Percentiles rank a stretch among this genome's conserved stretches.
phyloP scores from a whole-genome alignment of 2,797 vertebrate genomes.

The Falco biarmicus region DNA sequence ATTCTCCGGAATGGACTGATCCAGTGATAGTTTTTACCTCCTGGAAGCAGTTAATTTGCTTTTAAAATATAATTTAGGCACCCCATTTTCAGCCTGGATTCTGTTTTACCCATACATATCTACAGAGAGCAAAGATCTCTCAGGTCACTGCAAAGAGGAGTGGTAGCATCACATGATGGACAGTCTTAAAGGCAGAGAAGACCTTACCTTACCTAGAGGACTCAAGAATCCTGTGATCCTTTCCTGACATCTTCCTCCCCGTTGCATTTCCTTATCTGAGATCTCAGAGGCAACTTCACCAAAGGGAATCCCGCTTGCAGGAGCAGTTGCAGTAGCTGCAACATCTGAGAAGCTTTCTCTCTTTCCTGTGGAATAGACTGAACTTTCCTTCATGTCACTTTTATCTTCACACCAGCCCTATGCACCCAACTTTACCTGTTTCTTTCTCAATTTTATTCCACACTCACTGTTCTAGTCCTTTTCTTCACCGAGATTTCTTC shows the following conservation, averaged over 20 bases:
- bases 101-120: neutral
- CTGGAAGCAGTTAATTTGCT: neutral
- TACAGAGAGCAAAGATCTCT: neutral
- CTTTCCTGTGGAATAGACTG: neutral
- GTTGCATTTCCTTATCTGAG: neutral
- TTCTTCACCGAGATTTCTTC: neutral
- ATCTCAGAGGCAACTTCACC: neutral
- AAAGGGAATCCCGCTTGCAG: neutral
- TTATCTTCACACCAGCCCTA: neutral
- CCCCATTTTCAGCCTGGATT: neutral
- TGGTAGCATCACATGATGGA: fast-evolving
- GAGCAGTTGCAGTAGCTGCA: neutral
- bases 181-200: neutral
- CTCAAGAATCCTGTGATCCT: neutral
- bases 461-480: neutral
- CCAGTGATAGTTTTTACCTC: neutral
- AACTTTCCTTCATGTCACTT: neutral
- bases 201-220: neutral
- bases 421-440: neutral
- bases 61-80: neutral
- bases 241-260: neutral
- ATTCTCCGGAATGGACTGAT: neutral
- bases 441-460: neutral
- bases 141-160: neutral
- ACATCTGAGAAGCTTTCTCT: neutral